phyloP scores from a whole-genome alignment of 2,797 vertebrate genomes.

The Scleropages formosus region DNA sequence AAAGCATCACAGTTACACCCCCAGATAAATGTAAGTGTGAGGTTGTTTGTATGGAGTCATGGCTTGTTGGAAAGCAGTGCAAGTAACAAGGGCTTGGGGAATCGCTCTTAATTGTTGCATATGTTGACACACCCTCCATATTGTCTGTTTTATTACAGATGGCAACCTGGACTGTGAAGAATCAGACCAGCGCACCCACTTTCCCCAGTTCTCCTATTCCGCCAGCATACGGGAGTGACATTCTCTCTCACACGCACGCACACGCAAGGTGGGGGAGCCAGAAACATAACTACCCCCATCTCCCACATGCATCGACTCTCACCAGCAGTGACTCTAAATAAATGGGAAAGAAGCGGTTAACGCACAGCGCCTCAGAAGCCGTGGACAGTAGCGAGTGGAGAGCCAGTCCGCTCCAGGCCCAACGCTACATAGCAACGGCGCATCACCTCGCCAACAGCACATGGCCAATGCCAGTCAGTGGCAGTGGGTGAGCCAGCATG shows the following conservation, averaged over 20 bases:
- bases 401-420: no score
- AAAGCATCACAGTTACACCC: conserved; percentile 90
- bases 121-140: not conserved
- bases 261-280: conserved; percentile 7
- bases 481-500: conserved; percentile 31
- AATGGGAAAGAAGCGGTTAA: conserved; percentile 12
- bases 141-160: conserved; percentile 59
- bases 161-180: conserved; percentile 82
- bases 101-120: not conserved
- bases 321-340: conserved; percentile 28
- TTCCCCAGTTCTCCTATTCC: conserved; percentile 93
- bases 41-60: not conserved
- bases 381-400: not conserved
- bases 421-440: no score
- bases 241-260: conserved; percentile 22
- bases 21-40: conserved; percentile 87
- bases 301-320: conserved; percentile 37
- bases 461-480: no score
- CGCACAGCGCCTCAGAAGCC: not conserved
- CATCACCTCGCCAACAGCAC: no score
- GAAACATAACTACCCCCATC: not conserved
- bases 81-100: not conserved
- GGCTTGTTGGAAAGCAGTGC: not conserved
- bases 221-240: conserved; percentile 87
- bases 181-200: conserved; percentile 83